Conservation (phyloP, 2,113 vertebrate genomes). For the Solenodon paradoxus region DNA sequence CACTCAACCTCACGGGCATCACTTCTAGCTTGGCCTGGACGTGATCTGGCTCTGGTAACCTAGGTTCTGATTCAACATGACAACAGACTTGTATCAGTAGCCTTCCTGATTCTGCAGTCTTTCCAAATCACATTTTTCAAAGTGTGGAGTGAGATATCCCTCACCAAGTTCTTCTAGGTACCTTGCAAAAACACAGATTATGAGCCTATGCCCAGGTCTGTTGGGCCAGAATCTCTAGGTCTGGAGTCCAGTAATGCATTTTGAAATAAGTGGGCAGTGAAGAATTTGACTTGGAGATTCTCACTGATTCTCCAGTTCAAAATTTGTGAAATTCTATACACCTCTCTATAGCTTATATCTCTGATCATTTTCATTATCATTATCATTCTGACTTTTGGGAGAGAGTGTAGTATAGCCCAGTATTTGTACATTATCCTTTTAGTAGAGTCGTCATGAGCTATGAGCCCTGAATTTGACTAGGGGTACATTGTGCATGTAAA, state of each 20-base stretch:
- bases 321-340: neutral
- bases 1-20: neutral
- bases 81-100: neutral
- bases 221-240: neutral
- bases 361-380: neutral
- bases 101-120: neutral
- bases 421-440: neutral
- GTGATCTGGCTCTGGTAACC: neutral
- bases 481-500: neutral
- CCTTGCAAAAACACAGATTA: neutral
- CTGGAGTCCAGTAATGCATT: neutral
- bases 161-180: neutral
- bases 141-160: neutral
- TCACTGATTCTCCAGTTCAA: neutral
- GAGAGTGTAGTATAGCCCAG: neutral
- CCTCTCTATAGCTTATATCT: neutral
- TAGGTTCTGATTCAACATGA: neutral
- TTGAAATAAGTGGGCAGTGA: neutral
- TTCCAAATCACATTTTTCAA: neutral
- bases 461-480: neutral
- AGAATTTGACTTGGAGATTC: neutral
- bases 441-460: neutral
- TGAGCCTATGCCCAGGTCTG: neutral
- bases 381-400: neutral
- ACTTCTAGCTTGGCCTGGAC: neutral